These are phyloP conservation scores for Pomatostomus ruficeps DNA, from an alignment of 2,113 vertebrate genomes.

Conservation along the genomic window DNA sequence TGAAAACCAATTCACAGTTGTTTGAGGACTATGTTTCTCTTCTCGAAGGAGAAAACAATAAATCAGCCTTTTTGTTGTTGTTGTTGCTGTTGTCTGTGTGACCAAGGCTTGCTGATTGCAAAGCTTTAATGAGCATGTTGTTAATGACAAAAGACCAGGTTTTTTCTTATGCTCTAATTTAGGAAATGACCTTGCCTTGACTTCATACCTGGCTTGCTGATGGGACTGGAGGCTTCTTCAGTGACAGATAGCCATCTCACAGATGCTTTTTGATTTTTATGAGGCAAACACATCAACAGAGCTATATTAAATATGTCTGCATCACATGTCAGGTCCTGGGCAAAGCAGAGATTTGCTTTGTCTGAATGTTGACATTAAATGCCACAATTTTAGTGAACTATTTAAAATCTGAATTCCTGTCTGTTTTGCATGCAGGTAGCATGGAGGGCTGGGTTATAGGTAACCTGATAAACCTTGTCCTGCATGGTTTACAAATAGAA, in stretches of 20 bases:
- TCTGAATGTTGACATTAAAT: neutral
- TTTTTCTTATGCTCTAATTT: neutral
- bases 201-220: neutral
- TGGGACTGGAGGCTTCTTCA: neutral
- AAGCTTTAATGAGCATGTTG: neutral
- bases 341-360: neutral
- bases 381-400: neutral
- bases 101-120: neutral
- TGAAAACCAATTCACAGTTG: neutral
- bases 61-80: neutral
- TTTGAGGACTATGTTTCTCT: neutral
- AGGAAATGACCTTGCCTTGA: constrained; percentile 25
- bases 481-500: neutral
- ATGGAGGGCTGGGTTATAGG: neutral
- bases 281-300: neutral
- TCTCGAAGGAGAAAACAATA: neutral
- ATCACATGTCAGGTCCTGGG: neutral
- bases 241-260: neutral
- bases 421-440: neutral
- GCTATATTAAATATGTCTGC: neutral
- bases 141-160: neutral
- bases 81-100: neutral
- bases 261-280: constrained; percentile 4
- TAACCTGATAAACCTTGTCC: neutral
- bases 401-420: neutral